Base-by-base conservation (phyloP, 2,888 invertebrate species). In the Synergus itoensis region DNA sequence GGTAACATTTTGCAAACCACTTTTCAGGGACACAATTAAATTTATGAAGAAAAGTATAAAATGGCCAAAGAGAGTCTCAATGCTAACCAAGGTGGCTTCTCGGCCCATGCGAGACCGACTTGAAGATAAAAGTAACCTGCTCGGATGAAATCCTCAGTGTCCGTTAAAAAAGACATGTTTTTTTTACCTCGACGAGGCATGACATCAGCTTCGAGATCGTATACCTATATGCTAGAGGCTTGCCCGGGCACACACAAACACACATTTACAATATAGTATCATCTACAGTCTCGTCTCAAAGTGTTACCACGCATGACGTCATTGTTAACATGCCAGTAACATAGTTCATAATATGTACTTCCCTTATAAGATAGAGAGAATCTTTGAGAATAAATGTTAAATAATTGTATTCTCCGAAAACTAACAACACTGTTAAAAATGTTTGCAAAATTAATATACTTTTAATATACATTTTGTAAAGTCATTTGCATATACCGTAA, bases 21-120 rank as follows among this genome's bases (percentile, higher is more conserved):
- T 73, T 73, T 73, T 73, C 73, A 73, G 73, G 53, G 73, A 57
- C 73, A 73, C 73, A 73, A 73, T 73, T 73, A 73, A 73, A 73
- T 73, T 73, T 73, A 73, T 53, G 73, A 73, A 53, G 73, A 57
- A 53, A 73, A 40, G 43, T 3, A 43, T 43, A 53, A 73, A 53
- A 73, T n/a, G 53, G 53, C 73, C 53, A 57, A 73, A 53, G 67
- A n/a, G 36, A 53, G 18, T 73, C 40, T 73, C 73, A 73, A 73
- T 57, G 73, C 53, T 73, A 57, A 53, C 69, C 28, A 45, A 69
- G 69, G 48, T 69, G 73, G 73, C 73, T 28, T 53, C 73, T 36
- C n/a, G 73, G n/a, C 16, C 48, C 53, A 73, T 40, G 73, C 48
- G 28, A 73, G 73, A 73, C 73, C 73, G 53, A 73, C 73, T 73